Evolutionary conservation across 2,797 vertebrate species (phyloP).

Genomic region (Sus cebifrons): DNA sequence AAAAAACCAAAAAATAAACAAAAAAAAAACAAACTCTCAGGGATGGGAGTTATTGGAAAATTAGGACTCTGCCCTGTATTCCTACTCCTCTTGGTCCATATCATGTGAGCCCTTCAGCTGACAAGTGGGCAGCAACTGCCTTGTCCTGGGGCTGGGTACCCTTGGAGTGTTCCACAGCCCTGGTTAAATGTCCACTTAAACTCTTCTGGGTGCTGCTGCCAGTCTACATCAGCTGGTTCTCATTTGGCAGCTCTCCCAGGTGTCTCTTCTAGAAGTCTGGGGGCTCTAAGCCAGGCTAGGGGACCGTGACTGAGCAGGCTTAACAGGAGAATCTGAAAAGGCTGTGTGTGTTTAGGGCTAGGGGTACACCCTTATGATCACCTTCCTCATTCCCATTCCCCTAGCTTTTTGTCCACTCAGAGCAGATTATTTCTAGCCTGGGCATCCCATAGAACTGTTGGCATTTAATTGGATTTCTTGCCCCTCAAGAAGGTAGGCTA

Average conservation of each 20-base stretch:
- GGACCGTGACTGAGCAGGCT: neutral
- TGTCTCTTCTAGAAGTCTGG: constrained; percentile 44
- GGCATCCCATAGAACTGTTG: neutral
- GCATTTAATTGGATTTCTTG: constrained; percentile 2
- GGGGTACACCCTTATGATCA: neutral
- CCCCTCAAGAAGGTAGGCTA: neutral
- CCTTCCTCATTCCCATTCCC: neutral
- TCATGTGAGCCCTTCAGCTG: constrained; percentile 33
- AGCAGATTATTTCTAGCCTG: neutral
- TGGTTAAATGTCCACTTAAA: constrained; percentile 27
- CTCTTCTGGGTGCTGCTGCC: neutral
- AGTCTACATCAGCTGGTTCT: constrained; percentile 57
- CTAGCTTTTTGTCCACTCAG: neutral
- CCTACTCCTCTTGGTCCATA: neutral
- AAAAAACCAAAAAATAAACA: no score
- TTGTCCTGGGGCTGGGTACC: constrained; percentile 8
- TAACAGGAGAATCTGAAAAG: neutral
- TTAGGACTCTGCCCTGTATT: neutral
- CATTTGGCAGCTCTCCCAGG: constrained; percentile 59
- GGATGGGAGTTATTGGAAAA: neutral
- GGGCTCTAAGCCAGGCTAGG: neutral
- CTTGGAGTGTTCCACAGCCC: constrained; percentile 45
- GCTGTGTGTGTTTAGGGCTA: neutral
- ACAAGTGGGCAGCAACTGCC: constrained; percentile 16
- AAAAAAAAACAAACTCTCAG: no score